Evolutionary conservation across 2,113 vertebrate species (phyloP).

Genomic region (Festucalex cinctus): DNA sequence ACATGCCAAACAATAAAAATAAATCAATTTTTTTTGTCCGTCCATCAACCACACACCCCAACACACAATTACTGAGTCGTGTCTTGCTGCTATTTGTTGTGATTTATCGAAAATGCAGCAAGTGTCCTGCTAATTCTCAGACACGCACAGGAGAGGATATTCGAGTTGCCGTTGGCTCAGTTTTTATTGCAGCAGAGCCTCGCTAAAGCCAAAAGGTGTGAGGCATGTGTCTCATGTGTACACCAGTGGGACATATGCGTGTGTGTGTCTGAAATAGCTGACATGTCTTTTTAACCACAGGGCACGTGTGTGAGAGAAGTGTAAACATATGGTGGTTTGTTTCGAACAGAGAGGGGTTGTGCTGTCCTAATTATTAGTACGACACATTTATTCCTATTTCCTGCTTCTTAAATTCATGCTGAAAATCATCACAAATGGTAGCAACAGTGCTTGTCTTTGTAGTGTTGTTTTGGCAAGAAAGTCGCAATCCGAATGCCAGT

Average conservation of each 20-base stretch:
- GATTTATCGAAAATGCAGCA: conserved; percentile 11
- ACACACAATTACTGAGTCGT: not conserved
- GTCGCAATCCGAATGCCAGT: not conserved
- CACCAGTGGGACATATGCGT: not conserved
- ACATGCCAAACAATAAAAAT: not conserved
- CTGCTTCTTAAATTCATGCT: conserved; percentile 2
- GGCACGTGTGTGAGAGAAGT: conserved; percentile 17
- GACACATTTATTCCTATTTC: conserved; percentile 42
- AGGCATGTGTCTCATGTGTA: conserved; percentile 43
- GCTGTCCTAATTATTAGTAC: conserved; percentile 14
- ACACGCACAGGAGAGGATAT: conserved; percentile 15
- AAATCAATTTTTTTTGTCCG: not conserved
- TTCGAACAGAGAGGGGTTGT: not conserved
- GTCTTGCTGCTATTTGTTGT: not conserved
- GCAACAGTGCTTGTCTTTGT: not conserved
- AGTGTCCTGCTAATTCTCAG: conserved; percentile 17
- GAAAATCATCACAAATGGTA: not conserved
- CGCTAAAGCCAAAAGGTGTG: conserved; percentile 35
- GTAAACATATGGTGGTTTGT: conserved; percentile 28
- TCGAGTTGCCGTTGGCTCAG: conserved; percentile 24
- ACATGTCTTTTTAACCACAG: conserved; percentile 21
- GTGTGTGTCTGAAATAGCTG: conserved; percentile 28
- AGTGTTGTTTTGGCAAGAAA: not conserved
- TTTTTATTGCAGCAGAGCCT: conserved; percentile 51
- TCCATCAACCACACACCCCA: not conserved